Base-by-base conservation (phyloP, 2,888 invertebrate species). In the Harpagoxenus sublaevis region DNA sequence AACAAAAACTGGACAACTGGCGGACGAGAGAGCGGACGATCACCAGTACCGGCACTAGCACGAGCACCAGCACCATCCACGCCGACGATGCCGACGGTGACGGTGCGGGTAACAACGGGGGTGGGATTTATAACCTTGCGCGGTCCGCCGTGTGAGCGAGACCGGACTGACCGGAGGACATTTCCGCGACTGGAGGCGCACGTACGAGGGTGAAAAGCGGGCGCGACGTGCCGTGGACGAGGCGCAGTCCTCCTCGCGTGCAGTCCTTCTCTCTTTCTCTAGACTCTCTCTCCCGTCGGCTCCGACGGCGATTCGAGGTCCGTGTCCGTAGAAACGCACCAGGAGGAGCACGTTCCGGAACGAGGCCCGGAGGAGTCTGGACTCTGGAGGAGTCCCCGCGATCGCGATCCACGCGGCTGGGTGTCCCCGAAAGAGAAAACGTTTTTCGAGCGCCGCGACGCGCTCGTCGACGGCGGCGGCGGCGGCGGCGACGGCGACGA, bases 101-200 rank as follows among this genome's bases (percentile, higher is more conserved):
- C 79, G 87, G 66, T 77, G 79, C 83, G 88, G 81, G 63, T 86
- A 83, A 86, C 66, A 84, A 81, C 84, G 82, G 70, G 70, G 75
- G 84, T 68, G 82, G 84, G 85, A 74, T 89, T 42, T 85, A 84
- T 87, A 89, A 85, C 74, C 85, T 86, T 85, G 70, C 78, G 65
- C 82, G 84, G 86, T 82, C 87, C 89, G 85, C 84, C 86, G 87
- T 85, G 77, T 84, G 35, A 57, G 28, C 42, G 65, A 62, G 10
- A 35, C 55, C 31, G 39, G 89, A 74, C 55, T 35, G 10, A 35
- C 55, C 31, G 39, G 89, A 74, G 70, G 63, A 63, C 84, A 66
- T 55, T 79, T 70, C 84, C 71, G 53, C 28, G 42, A 63, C 15
- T 84, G 84, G 87, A 89, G 48, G 81, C 23, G 23, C 23, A 23